A percentile compares a stretch with the other conserved stretches of the same genome.
These are phyloP conservation scores for Lasioglossum malachurum DNA, from an alignment of 2,888 invertebrate species.

Conservation along the genomic window DNA sequence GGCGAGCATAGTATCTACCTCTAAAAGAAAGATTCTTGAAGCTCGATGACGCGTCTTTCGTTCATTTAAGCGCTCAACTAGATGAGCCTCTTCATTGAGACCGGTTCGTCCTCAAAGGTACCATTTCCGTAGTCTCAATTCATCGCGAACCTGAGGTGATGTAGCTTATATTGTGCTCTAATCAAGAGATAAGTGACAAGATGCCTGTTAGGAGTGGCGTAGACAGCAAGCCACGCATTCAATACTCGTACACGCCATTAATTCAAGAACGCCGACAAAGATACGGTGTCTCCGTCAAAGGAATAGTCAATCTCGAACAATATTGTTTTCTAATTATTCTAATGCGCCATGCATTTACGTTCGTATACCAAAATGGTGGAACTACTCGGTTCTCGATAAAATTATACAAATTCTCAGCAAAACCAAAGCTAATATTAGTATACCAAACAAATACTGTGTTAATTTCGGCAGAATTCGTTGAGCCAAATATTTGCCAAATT, in stretches of 20 bases:
- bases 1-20: not conserved
- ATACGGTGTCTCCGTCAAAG: not conserved
- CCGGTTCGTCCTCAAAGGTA: not conserved
- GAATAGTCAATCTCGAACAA: not conserved
- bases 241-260: not conserved
- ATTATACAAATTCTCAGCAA: not conserved
- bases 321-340: not conserved
- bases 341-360: not conserved
- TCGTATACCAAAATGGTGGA: not conserved
- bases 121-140: conserved; percentile 12
- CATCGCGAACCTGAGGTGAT: not conserved
- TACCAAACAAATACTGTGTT: not conserved
- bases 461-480: not conserved
- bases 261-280: not conserved
- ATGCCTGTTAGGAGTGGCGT: conserved; percentile 2
- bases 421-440: not conserved
- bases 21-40: not conserved
- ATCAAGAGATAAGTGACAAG: conserved; percentile 16
- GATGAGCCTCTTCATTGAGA: conserved; percentile 8
- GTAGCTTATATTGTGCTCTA: conserved; percentile 14
- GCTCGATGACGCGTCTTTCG: not conserved
- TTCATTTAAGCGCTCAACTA: not conserved
- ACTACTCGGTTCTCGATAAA: not conserved
- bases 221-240: not conserved
- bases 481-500: not conserved